phyloP scores from a whole-genome alignment of 2,888 invertebrate species.

The Xanthia icteritia region DNA sequence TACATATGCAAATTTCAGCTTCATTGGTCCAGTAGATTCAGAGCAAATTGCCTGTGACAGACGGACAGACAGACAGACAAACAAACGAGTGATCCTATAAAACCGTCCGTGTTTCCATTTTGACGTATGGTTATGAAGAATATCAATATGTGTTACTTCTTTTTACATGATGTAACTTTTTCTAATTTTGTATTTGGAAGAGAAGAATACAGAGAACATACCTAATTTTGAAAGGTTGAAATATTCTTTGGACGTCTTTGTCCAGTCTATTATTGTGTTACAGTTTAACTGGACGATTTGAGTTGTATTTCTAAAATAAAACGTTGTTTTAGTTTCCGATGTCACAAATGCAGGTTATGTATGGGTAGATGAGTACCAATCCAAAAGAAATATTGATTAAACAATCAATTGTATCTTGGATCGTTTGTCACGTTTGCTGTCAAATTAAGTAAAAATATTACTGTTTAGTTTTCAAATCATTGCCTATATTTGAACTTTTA shows the following conservation, averaged over 20 bases:
- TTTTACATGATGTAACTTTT: no score
- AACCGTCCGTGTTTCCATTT: no score
- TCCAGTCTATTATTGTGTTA: not conserved
- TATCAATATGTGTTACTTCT: no score
- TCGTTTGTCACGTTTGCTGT: not conserved
- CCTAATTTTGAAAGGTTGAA: conserved; percentile 6
- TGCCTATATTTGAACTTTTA: not conserved
- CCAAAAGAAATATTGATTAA: not conserved
- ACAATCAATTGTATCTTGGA: not conserved
- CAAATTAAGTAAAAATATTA: not conserved
- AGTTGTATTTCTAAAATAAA: not conserved
- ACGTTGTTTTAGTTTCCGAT: not conserved
- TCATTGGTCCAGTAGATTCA: no score
- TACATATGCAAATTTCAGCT: no score
- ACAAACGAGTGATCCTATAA: no score
- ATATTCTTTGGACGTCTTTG: not conserved
- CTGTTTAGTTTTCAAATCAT: not conserved
- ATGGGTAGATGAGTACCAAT: not conserved
- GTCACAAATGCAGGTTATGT: not conserved
- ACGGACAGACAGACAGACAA: no score
- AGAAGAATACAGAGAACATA: no score
- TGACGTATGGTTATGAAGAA: no score
- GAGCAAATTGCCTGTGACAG: no score
- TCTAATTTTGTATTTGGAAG: no score
- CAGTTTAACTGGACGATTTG: not conserved